Evolutionary conservation across 2,113 vertebrate genomes (phyloP).

Genomic region (Lepidothrix coronata): DNA sequence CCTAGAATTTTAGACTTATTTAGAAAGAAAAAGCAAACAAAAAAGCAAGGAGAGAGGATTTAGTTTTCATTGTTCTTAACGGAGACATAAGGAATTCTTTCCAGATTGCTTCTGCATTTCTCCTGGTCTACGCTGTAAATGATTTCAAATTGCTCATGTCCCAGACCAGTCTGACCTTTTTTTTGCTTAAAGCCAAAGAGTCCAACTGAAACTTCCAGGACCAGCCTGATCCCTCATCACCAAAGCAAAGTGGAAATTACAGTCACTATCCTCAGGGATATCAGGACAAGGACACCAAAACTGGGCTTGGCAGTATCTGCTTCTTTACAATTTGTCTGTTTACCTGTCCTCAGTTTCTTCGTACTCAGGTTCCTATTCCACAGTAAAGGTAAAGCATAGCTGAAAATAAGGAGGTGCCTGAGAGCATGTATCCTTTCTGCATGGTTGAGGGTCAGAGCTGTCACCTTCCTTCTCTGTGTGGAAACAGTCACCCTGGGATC

Average conservation of each 20-base stretch:
- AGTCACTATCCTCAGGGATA: background rate
- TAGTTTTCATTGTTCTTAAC: background rate
- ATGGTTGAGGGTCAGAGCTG: fast-evolving
- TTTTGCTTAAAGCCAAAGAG: background rate
- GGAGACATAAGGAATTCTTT: background rate
- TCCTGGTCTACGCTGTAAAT: background rate
- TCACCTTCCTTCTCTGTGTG: background rate
- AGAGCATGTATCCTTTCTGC: background rate
- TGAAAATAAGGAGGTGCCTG: background rate
- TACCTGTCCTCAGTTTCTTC: background rate
- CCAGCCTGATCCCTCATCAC: background rate
- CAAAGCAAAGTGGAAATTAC: background rate
- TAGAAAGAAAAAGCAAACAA: background rate
- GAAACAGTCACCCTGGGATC: background rate
- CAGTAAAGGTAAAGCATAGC: background rate
- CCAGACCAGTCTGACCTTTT: background rate
- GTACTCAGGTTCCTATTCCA: background rate
- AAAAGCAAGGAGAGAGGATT: background rate
- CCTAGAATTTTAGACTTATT: background rate
- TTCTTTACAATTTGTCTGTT: background rate
- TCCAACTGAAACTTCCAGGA: background rate
- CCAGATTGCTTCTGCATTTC: background rate
- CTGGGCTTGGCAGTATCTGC: background rate
- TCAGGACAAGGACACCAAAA: background rate
- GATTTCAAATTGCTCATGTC: background rate